Evolutionary conservation across 2,113 vertebrate genomes (phyloP), one percentile per base, ranked within the genome.

Genomic region (Alosa alosa): DNA sequence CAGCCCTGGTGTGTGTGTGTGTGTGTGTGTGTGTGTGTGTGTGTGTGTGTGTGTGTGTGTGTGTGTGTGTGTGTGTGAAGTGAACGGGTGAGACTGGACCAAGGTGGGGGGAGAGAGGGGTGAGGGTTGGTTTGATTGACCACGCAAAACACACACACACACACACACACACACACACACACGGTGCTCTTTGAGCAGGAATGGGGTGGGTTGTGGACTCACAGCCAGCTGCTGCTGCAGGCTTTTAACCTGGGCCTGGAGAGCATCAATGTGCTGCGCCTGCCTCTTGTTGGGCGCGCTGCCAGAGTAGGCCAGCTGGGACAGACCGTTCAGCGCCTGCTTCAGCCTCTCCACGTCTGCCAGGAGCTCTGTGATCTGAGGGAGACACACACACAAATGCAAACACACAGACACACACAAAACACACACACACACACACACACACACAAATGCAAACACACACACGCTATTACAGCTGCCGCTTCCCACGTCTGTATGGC

Each of bases 191-290:
- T 75, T 84, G 36, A 52, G 45, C 10, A 20, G 17, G 15, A 78
- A n/a, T 81, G 10, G 84, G 45, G 81, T 31, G 49, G 83, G 72
- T 75, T 60, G 46, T 39, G 55, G 85, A 97, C 98, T 98, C 89
- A 99, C 98, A 93, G 96, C 96, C 91, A 99, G 96, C 95, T 99
- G 97, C 72, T 98, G 97, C 91, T 98, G 97, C 84, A 99, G 96
- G 84, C 93, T 93, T 90, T 94, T 96, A 91, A 99, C 96, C 94
- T 98, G 97, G 82, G 89, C 93, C 92, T 98, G 97, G 88, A 99
- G 97, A 50, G 92, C 82, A 81, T 98, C 98, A 0, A 96, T 89
- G 88, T 97, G 96, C 91, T 96, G 97, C 84, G 86, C 95, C 93
- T 97, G 97, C 86, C 96, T 96, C 95, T 97, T 99, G 31, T 93